Evolutionary conservation across 2,113 vertebrate species (phyloP), one percentile per base, ranked within the genome.

Genomic region (Acrocephalus kingi): DNA sequence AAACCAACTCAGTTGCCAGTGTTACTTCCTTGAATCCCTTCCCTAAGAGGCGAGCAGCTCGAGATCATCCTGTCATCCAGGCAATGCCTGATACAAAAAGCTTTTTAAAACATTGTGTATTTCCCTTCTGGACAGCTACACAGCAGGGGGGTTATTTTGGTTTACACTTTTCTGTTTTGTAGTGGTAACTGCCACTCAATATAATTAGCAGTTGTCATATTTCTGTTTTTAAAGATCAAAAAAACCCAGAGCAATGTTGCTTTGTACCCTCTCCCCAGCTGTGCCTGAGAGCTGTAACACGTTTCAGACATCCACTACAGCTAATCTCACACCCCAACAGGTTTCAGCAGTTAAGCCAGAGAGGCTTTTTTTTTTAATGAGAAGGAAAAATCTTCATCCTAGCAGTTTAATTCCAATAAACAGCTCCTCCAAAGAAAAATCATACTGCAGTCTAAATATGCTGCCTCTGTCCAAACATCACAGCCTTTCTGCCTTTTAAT

Each of bases 201-300:
- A 23, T 93, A 97, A 97, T 96, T 85, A 96, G 78, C 73, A 87
- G 94, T 77, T 96, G 92, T 91, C 90, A 52, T 90, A 87, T 91
- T 92, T 86, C 81, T 62, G 68, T 27, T 90, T 87, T 79, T 51
- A 91, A 92, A 92, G 67, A 90, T 78, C 56, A 19, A 77, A 55
- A 88, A 95, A 93, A 41, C 25, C 35, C 46, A 68, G 73, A 87
- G 71, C 3, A 1, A 74, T 52, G 31, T 11, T 92, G 78, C 84
- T 90, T 96, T 89, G 55, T 59, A 82, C 68, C 77, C 66, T 93
- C 49, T 90, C 89, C 89, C 87, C 90, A 96, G 93, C 93, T 95
- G 92, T 91, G 93, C 71, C 71, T 37, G n/a, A 80, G 71, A 94
- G 89, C 87, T 59, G 27, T n/a, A 52, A 87, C 43, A 45, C 0